A percentile compares a stretch with the other conserved stretches of the same genome.
Conservation (phyloP, 2,888 invertebrate genomes). For the Pyrrhosoma nymphula region DNA sequence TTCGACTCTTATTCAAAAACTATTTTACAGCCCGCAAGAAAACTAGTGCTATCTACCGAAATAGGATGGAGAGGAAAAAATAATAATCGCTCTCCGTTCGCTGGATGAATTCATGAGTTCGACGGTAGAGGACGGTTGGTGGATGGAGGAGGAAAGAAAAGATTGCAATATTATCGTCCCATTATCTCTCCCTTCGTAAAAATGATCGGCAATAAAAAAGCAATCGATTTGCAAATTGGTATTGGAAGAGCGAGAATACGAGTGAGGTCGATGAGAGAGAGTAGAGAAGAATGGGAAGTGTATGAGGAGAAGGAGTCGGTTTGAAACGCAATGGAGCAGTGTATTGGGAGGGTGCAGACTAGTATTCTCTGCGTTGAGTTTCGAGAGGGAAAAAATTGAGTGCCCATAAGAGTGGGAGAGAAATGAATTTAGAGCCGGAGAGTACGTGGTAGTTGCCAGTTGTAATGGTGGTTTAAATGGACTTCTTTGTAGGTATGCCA, state of each 20-base stretch:
- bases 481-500: too few species aligned
- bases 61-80: too few species aligned
- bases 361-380: too few species aligned
- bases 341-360: background rate
- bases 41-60: too few species aligned
- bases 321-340: background rate
- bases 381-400: background rate
- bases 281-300: constrained; percentile 26
- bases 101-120: too few species aligned
- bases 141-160: background rate
- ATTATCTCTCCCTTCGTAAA: background rate
- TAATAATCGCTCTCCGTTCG: too few species aligned
- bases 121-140: background rate
- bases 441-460: too few species aligned
- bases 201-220: background rate
- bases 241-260: background rate
- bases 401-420: background rate
- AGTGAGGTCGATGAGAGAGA: background rate
- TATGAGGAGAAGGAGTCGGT: background rate
- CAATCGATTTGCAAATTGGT: background rate
- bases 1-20: too few species aligned
- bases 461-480: background rate
- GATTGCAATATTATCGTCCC: background rate
- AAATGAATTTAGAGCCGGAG: too few species aligned
- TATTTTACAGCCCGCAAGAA: too few species aligned